Evolutionary conservation across 2,797 vertebrate genomes (phyloP), one percentile per base, ranked within the genome.

Genomic region (Oreonectes daqikongensis): DNA sequence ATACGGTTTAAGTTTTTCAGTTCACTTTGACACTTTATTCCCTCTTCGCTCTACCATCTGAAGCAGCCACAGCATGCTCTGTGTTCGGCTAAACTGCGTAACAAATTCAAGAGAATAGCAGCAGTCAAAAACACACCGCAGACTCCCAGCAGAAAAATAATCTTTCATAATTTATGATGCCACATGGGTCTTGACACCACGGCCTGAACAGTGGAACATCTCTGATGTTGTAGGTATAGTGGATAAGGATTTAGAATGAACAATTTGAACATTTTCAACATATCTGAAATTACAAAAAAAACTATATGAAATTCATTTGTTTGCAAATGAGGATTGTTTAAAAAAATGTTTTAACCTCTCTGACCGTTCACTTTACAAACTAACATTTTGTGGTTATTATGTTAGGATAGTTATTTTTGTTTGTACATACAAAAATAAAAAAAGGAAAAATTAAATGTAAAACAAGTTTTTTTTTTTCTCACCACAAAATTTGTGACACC

Each of bases 61-160:
- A 77, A 65, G 50, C 84, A 72, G 72, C 40, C 78, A 30, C 78
- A 86, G 82, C 84, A 48, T 75, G 81, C 84, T 85, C 20, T 87
- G 55, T 91, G 92, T 93, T 92, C 91, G 90, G 89, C 88, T 93
- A 93, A 93, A 92, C 90, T 91, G 91, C 89, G 88, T 92, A 87
- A 91, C 89, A 91, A 93, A 93, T 91, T 88, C 86, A 86, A 87
- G 86, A 86, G 88, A 90, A 87, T 86, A 84, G 88, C 86, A 77
- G 68, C 38, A 84, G 84, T 84, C 48, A 46, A 72, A 88, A 82
- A 89, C 85, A 86, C 79, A 81, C 53, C 80, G 85, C 89, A 90
- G 90, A 90, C 88, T 90, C 90, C 90, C 90, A 84, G 79, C 83
- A 87, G 91, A 90, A 91, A 89, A 89, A 90, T 89, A 85, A 80